Percentiles rank a stretch among this genome's conserved stretches.
Evolutionary conservation across 2,888 invertebrate genomes (phyloP).

Genomic region (Thymelicus sylvestris): DNA sequence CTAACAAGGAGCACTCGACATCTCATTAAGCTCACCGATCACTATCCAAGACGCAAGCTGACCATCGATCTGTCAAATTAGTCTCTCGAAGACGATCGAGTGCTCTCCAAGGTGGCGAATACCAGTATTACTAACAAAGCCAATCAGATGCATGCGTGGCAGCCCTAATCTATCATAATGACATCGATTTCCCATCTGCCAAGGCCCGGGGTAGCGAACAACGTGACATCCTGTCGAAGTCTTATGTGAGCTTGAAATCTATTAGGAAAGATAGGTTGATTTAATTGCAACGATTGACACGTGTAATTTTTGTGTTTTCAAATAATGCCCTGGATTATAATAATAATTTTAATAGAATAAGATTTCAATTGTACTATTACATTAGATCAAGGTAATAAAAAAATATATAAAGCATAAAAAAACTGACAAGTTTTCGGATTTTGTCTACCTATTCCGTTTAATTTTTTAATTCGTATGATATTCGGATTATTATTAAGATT

Average conservation of each 20-base stretch:
- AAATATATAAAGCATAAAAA: too few species aligned
- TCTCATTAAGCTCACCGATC: slow-evolving; percentile 69
- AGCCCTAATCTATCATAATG: slow-evolving; percentile 80
- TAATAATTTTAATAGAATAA: too few species aligned
- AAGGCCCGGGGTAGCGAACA: slow-evolving; percentile 50
- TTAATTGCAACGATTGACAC: not conserved
- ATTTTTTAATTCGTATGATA: too few species aligned
- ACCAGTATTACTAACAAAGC: slow-evolving; percentile 77
- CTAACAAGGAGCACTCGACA: slow-evolving; percentile 36
- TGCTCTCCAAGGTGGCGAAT: slow-evolving; percentile 71
- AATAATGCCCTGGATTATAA: too few species aligned
- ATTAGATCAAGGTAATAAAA: too few species aligned
- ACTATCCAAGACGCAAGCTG: slow-evolving; percentile 53
- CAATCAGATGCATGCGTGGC: slow-evolving; percentile 73
- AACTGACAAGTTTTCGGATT: too few species aligned
- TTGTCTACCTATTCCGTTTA: too few species aligned
- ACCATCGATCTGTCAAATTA: slow-evolving; percentile 83
- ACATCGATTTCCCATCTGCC: slow-evolving; percentile 79
- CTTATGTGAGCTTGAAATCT: slow-evolving; percentile 49
- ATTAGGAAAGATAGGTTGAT: slow-evolving; percentile 26
- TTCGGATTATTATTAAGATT: too few species aligned
- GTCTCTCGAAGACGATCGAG: slow-evolving; percentile 61
- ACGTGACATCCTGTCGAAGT: slow-evolving; percentile 52
- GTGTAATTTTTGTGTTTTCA: not conserved
- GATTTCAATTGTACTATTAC: too few species aligned